Evolutionary conservation across 2,888 invertebrate genomes (phyloP), one percentile per base, ranked within the genome.

Genomic region (Pycnomerus fuliginosus): DNA sequence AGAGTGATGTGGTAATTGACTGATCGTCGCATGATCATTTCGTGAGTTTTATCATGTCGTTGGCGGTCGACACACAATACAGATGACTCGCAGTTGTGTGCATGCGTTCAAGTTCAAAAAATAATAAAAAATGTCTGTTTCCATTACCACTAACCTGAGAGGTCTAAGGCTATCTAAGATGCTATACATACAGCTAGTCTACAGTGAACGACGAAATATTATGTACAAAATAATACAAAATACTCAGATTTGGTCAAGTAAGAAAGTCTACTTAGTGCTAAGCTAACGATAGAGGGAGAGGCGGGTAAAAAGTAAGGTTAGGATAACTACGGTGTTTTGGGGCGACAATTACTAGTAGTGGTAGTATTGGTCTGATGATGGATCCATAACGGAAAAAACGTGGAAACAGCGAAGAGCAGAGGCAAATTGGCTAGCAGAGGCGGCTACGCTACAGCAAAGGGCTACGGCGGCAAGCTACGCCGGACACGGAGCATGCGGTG

Each of bases 131-230:
- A 63, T 65, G 60, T 66, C 55, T 67, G 55, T 65, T 57, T 68
- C 67, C 66, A 70, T 62, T 67, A 67, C 67, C 68, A 72, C 67
- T 70, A 70, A 70, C 67, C 69, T 69, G 68, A 67, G 67, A 68
- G 61, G 61, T 68, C 69, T 69, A 71, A 65, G 61, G 69, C 73
- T 73, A 71, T 69, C 65, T 56, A 72, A 71, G 64, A 70, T 73
- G 72, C 73, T 73, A 74, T 74, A 69, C 71, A 73, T 73, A 73
- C 69, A 71, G 67, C 72, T 72, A 73, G 58, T 65, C 71, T 72
- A 72, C 71, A 66, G 65, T 70, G 68, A 64, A 68, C 63, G 69
- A 65, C 61, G 65, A 68, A 69, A 67, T 65, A 67, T 64, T 70
- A 71, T 70, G 55, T 71, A 72, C 72, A 72, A 67, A 68, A 70